Conservation (phyloP, 2,888 invertebrate genomes). For the Perizoma flavofasciatum region DNA sequence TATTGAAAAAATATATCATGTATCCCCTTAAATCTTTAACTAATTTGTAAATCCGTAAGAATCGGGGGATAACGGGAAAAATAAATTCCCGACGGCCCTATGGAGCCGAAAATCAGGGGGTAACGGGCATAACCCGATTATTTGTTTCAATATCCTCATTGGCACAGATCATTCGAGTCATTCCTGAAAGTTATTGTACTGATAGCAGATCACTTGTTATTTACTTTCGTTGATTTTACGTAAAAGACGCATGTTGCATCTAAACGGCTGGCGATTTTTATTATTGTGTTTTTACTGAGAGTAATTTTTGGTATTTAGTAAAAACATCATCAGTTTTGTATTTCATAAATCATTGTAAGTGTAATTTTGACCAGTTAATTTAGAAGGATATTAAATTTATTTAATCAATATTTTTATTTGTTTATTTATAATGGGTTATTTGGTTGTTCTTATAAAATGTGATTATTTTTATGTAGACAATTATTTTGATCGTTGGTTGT, state of each 20-base stretch:
- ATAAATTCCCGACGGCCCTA: no score
- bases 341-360: constrained; percentile 30
- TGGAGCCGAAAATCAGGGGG: no score
- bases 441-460: constrained; percentile 21
- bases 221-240: constrained; percentile 10
- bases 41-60: no score
- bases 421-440: constrained; percentile 28
- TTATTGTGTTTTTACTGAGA: neutral
- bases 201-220: no score
- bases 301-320: constrained; percentile 17
- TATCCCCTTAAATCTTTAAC: no score
- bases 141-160: no score
- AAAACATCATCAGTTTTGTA: constrained; percentile 11
- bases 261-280: constrained; percentile 9
- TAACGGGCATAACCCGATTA: no score
- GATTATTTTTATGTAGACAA: neutral
- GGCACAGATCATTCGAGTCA: no score
- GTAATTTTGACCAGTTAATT: constrained; percentile 38
- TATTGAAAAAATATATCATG: no score
- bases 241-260: constrained; percentile 23
- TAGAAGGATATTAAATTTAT: constrained; percentile 39
- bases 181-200: no score
- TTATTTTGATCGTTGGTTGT: constrained; percentile 14
- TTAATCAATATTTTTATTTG: constrained; percentile 15
- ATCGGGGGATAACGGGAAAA: no score